Conservation (phyloP, 2,113 vertebrate species). For the Oryzias woworae region DNA sequence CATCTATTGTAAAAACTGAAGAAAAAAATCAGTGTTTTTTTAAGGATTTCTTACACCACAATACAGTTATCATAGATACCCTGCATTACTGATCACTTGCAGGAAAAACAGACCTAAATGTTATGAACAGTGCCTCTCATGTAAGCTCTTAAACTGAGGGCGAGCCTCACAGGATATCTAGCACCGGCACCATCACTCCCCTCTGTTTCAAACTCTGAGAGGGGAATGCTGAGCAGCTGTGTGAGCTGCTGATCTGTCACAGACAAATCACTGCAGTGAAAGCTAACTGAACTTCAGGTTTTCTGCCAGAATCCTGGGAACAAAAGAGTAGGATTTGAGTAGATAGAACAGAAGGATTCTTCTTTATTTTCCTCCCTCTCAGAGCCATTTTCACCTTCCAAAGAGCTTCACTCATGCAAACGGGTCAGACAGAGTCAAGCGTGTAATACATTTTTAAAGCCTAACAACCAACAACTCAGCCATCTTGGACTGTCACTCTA, state of each 20-base stretch:
- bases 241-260: conserved; percentile 41
- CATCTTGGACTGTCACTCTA: not conserved
- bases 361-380: conserved; percentile 24
- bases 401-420: conserved; percentile 39
- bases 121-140: conserved; percentile 17
- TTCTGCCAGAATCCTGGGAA: conserved; percentile 42
- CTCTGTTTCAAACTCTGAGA: conserved; percentile 22
- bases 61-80: too few relatives aligned
- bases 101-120: conserved; percentile 11
- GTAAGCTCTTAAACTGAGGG: conserved; percentile 25
- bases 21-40: too few relatives aligned
- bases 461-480: conserved; percentile 8
- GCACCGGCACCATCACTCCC: conserved; percentile 14
- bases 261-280: conserved; percentile 59
- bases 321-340: conserved; percentile 38
- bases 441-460: conserved; percentile 26
- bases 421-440: conserved; percentile 50
- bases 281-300: conserved; percentile 41
- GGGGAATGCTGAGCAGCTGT: conserved; percentile 36
- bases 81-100: too few relatives aligned
- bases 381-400: conserved; percentile 34
- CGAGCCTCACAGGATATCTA: conserved; percentile 23
- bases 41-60: too few relatives aligned
- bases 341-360: conserved; percentile 40
- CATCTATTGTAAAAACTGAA: too few relatives aligned